Percentiles rank a stretch among this genome's conserved stretches.
phyloP scores from a whole-genome alignment of 2,113 vertebrate species.

The Gymnarchus niloticus region DNA sequence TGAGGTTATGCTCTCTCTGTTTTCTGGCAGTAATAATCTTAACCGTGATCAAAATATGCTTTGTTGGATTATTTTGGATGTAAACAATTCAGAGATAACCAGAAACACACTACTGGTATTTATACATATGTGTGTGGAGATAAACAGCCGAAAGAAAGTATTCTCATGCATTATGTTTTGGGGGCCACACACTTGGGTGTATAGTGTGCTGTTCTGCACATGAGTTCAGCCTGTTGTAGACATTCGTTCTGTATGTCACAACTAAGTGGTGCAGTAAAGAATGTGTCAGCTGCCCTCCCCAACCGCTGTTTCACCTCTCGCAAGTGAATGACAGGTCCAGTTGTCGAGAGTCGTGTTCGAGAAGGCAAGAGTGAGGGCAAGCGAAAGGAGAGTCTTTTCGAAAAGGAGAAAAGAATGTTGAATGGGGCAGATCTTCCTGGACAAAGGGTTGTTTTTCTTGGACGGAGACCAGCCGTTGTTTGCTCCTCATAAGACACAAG shows the following conservation, averaged over 20 bases:
- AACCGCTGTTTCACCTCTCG: background rate
- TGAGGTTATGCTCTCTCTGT: background rate
- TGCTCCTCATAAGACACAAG: slow-evolving; percentile 65
- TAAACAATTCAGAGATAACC: background rate
- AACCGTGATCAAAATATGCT: background rate
- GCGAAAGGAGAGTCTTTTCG: slow-evolving; percentile 31
- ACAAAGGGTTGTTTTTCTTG: slow-evolving; percentile 63
- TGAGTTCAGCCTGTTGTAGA: background rate
- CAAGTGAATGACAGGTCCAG: slow-evolving; percentile 44
- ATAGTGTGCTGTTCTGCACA: background rate
- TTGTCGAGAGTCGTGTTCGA: slow-evolving; percentile 41
- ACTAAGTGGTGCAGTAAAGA: background rate
- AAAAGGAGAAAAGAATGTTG: slow-evolving; percentile 41
- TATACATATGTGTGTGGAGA: background rate
- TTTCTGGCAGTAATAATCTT: background rate
- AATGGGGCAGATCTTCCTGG: slow-evolving; percentile 47
- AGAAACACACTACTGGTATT: background rate
- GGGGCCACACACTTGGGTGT: background rate
- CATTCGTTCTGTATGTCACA: background rate
- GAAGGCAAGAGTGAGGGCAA: slow-evolving; percentile 21
- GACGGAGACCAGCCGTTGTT: slow-evolving; percentile 61
- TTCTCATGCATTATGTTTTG: background rate
- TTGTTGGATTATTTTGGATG: background rate
- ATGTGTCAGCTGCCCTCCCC: background rate
- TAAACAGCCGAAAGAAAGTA: background rate